A percentile compares a stretch with the other conserved stretches of the same genome.
Conservation (phyloP, 53 echinoderm and acorn worm genomes). For the Paracentrotus lividus region DNA sequence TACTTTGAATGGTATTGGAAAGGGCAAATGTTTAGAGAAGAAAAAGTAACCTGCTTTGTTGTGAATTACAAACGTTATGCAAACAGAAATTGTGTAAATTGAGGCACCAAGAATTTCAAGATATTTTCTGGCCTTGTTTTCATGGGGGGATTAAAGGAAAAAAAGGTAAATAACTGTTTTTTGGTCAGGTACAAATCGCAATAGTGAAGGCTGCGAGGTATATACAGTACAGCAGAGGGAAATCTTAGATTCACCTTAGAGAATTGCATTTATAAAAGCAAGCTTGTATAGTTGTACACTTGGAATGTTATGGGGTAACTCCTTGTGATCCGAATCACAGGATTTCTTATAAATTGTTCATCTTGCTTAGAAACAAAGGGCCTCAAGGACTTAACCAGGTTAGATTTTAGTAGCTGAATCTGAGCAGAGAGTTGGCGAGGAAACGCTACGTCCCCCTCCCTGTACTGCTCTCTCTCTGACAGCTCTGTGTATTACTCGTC, state of each 20-base stretch:
- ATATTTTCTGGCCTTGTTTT: background rate
- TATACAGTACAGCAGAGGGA: background rate
- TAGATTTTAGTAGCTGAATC: background rate
- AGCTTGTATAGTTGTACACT: background rate
- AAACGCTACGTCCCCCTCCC: constrained; percentile 29
- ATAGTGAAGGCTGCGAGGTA: background rate
- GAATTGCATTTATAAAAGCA: background rate
- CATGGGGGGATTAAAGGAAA: background rate
- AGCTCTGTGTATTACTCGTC: constrained; percentile 9
- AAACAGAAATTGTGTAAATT: background rate
- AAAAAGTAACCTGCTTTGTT: background rate
- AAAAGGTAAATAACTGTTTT: background rate
- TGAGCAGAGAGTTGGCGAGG: background rate
- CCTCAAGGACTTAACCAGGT: background rate
- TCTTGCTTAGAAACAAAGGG: background rate
- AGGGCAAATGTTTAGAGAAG: background rate
- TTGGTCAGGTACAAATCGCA: background rate
- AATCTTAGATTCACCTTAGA: background rate
- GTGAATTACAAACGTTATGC: background rate
- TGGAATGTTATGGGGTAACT: background rate
- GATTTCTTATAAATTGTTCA: no score
- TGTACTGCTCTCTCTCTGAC: background rate
- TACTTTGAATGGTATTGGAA: background rate
- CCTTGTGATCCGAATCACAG: background rate
- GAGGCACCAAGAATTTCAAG: background rate